Percentiles rank a stretch among this genome's conserved stretches.
These are phyloP conservation scores for Gracilinanus agilis DNA, from an alignment of 2,113 vertebrate species.

Conservation along the genomic window DNA sequence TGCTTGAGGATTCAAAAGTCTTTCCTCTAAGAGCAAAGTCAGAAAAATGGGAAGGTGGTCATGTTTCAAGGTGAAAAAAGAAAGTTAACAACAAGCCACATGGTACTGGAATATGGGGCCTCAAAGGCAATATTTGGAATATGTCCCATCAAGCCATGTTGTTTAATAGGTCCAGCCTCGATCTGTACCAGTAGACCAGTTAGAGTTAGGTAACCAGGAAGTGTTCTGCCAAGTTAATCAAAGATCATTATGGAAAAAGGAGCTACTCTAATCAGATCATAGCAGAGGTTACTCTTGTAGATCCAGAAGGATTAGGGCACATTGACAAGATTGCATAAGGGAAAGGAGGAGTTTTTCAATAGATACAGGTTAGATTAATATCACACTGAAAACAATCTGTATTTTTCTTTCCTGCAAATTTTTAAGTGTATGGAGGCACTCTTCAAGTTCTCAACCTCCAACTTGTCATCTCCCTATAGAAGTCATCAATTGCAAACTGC, in stretches of 20 bases:
- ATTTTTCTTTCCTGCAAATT: neutral
- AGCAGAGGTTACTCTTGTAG: neutral
- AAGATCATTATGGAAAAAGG: neutral
- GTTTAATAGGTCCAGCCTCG: neutral
- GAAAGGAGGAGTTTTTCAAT: neutral
- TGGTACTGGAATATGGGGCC: slow-evolving; percentile 1
- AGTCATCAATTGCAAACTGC: neutral
- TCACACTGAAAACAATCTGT: neutral
- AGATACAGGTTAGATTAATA: neutral
- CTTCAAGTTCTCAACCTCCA: neutral
- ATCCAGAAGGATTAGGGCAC: neutral
- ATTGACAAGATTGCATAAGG: neutral
- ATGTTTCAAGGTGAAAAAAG: slow-evolving; percentile 55
- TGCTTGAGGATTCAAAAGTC: slow-evolving; percentile 48
- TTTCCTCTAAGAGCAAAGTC: slow-evolving; percentile 48
- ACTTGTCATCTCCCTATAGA: neutral
- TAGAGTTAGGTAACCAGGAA: neutral
- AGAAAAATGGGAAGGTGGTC: neutral
- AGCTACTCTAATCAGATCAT: neutral
- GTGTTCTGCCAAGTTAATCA: neutral
- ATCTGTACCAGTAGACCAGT: neutral
- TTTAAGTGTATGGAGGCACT: neutral
- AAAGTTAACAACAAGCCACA: slow-evolving; percentile 52
- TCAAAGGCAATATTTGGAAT: neutral
- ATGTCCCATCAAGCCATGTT: neutral